These are phyloP conservation scores for Ephestia elutella DNA, from an alignment of 1,140 invertebrate genomes.

Conservation along the genomic window DNA sequence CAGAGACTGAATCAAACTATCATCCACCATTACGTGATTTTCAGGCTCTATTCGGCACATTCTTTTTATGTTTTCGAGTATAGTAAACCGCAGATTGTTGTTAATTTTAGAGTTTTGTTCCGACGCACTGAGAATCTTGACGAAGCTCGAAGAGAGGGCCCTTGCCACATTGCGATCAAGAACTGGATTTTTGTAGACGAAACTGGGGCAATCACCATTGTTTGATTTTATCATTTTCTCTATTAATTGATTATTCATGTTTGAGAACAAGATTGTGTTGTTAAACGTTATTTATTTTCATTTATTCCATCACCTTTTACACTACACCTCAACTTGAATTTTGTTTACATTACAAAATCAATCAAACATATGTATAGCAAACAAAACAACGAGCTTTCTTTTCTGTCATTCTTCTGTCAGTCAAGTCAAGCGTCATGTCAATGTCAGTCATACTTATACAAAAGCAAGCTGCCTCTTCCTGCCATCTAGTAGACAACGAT, in stretches of 20 bases:
- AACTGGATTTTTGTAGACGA: slow-evolving; percentile 43
- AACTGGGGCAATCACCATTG: slow-evolving; percentile 35
- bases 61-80: slow-evolving; percentile 47
- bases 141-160: slow-evolving; percentile 46
- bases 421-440: too few relatives aligned
- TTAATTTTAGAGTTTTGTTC: slow-evolving; percentile 31
- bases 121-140: slow-evolving; percentile 44
- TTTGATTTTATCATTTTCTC: slow-evolving; percentile 43
- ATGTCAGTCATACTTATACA: too few relatives aligned
- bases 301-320: too few relatives aligned
- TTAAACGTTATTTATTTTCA: background rate
- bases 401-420: too few relatives aligned
- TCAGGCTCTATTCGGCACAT: slow-evolving; percentile 38
- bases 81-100: slow-evolving; percentile 33
- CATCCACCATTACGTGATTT: slow-evolving; percentile 40
- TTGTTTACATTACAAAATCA: too few relatives aligned
- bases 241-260: slow-evolving; percentile 54
- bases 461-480: too few relatives aligned
- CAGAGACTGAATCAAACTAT: slow-evolving; percentile 36
- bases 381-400: too few relatives aligned
- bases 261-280: slow-evolving; percentile 5
- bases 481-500: too few relatives aligned
- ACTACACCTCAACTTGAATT: too few relatives aligned
- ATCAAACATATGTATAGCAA: too few relatives aligned
- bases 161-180: slow-evolving; percentile 48